phyloP scores from a whole-genome alignment of 2,113 vertebrate genomes.

The Amphiprion percula region DNA sequence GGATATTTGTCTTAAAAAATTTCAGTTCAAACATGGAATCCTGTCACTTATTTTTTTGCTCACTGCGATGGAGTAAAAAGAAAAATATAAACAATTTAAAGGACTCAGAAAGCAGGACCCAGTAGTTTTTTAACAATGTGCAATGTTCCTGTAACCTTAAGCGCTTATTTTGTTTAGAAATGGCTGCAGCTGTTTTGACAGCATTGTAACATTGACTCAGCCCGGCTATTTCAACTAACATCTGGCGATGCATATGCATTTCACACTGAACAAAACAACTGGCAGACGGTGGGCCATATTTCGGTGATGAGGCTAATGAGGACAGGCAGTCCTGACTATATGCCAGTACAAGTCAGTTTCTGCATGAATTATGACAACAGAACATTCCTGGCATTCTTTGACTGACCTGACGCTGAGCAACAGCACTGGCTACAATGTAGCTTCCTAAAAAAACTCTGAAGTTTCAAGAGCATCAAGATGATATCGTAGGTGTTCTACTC shows the following conservation, averaged over 20 bases:
- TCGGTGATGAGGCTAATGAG: conserved; percentile 54
- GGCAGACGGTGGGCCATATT: conserved; percentile 53
- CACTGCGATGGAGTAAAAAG: too few species aligned
- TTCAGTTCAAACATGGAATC: background rate
- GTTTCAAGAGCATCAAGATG: too few species aligned
- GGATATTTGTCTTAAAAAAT: background rate
- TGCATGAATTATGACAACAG: conserved; percentile 14
- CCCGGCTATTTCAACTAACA: conserved; percentile 64
- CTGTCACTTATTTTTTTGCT: too few species aligned
- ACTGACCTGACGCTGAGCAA: conserved; percentile 7
- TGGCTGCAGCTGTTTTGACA: conserved; percentile 71
- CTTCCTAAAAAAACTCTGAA: background rate
- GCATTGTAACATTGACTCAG: conserved; percentile 64
- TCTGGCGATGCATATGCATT: conserved; percentile 72
- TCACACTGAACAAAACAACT: conserved; percentile 70
- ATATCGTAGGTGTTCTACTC: background rate
- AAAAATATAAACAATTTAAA: background rate
- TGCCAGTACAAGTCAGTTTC: conserved; percentile 28
- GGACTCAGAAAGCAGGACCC: background rate
- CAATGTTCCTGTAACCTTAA: background rate
- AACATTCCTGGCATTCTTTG: conserved; percentile 39
- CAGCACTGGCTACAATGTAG: background rate
- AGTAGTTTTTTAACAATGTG: background rate
- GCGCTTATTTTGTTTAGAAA: conserved; percentile 25
- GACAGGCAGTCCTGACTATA: conserved; percentile 47